Conservation (phyloP, 2,888 invertebrate species). For the Leptura quadrifasciata region DNA sequence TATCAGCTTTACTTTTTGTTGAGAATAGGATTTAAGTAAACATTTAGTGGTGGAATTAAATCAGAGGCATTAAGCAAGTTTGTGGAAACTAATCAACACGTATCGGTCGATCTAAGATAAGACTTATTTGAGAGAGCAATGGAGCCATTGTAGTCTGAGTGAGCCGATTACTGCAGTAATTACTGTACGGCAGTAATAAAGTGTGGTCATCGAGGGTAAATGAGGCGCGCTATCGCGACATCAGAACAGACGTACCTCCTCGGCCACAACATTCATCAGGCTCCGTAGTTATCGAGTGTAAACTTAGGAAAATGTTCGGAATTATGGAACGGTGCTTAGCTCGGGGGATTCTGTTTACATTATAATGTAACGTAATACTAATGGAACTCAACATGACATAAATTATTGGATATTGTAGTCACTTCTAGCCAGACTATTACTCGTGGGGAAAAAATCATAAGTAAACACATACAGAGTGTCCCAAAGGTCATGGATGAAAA, state of each 20-base stretch:
- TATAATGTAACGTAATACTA: not conserved
- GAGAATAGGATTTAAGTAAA: constrained; percentile 31
- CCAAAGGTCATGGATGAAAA: no score
- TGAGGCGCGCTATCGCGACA: constrained; percentile 70
- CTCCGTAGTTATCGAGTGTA: constrained; percentile 30
- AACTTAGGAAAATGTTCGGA: constrained; percentile 26
- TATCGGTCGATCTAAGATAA: constrained; percentile 55
- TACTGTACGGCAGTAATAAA: constrained; percentile 70
- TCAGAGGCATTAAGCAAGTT: constrained; percentile 47
- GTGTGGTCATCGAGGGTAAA: constrained; percentile 71
- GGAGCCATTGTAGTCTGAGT: constrained; percentile 57
- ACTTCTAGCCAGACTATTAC: not conserved
- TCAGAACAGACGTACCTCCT: constrained; percentile 59
- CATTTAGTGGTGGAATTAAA: constrained; percentile 38
- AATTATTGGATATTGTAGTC: not conserved
- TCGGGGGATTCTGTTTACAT: constrained; percentile 13
- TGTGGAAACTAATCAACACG: constrained; percentile 54
- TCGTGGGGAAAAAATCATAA: no score
- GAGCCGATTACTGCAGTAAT: constrained; percentile 71
- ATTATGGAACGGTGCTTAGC: constrained; percentile 23
- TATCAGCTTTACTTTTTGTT: constrained; percentile 34
- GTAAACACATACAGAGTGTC: no score
- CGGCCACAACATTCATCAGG: constrained; percentile 43
- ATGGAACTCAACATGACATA: not conserved
- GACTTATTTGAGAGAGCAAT: constrained; percentile 55